These are phyloP conservation scores for Hemicentrotus pulcherrimus DNA, from an alignment of 35 echinoderm and acorn worm species.

Conservation along the genomic window DNA sequence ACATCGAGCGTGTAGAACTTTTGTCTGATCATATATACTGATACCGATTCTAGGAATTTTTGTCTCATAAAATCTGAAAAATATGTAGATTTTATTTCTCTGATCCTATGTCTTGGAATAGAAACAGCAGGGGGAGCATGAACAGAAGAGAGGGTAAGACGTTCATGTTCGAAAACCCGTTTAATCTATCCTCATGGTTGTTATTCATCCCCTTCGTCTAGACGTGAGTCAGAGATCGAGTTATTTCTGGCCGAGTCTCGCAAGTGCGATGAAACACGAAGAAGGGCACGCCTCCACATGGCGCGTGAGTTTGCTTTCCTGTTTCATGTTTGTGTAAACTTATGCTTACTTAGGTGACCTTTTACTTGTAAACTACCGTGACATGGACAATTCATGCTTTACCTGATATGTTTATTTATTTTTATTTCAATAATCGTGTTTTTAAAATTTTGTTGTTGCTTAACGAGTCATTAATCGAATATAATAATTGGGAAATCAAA, in stretches of 20 bases:
- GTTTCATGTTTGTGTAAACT: too few species aligned
- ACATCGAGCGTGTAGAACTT: background rate
- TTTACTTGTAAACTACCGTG: too few species aligned
- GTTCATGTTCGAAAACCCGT: background rate
- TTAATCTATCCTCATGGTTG: background rate
- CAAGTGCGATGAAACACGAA: background rate
- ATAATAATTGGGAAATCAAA: too few species aligned
- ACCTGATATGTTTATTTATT: too few species aligned
- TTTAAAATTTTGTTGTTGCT: too few species aligned
- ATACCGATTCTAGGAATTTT: background rate
- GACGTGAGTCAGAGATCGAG: background rate
- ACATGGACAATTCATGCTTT: too few species aligned
- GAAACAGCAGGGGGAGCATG: background rate
- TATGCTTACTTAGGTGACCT: too few species aligned
- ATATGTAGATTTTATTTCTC: background rate
- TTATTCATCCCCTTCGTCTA: background rate
- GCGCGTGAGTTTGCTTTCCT: constrained; percentile 5
- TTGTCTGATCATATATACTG: background rate
- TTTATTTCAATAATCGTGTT: too few species aligned
- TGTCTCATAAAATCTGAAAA: background rate
- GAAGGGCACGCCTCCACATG: background rate
- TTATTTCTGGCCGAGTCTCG: background rate
- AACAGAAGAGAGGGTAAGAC: background rate
- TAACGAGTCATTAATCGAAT: too few species aligned
- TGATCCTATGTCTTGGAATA: background rate